These are phyloP conservation scores for Sarcophilus harrisii DNA, from an alignment of 2,797 vertebrate genomes.

Conservation along the genomic window DNA sequence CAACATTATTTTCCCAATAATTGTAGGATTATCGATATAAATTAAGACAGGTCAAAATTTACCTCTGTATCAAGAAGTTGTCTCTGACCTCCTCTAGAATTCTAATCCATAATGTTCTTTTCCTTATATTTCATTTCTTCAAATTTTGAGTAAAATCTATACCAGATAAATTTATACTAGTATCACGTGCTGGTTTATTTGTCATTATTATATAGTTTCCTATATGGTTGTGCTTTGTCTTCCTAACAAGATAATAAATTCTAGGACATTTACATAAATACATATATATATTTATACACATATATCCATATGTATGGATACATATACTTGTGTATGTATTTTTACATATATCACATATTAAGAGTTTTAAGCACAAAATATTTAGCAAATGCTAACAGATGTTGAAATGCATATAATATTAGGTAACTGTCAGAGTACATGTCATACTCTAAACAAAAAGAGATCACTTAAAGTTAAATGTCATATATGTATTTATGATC, in stretches of 20 bases:
- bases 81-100: slow-evolving; percentile 7
- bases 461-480: slow-evolving; percentile 30
- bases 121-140: neutral
- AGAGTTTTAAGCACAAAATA: neutral
- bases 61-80: slow-evolving; percentile 5
- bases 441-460: slow-evolving; percentile 16
- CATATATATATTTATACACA: neutral
- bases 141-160: neutral
- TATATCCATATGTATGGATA: neutral
- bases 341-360: neutral
- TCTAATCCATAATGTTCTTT: neutral
- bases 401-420: slow-evolving; percentile 27
- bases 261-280: neutral
- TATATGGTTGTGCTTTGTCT: neutral
- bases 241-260: slow-evolving; percentile 6
- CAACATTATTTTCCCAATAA: neutral
- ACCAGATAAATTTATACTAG: neutral
- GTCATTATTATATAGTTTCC: neutral
- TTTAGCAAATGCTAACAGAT: slow-evolving; percentile 6
- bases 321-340: neutral
- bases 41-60: slow-evolving; percentile 27
- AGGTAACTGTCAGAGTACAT: neutral
- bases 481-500: neutral
- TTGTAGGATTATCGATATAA: neutral
- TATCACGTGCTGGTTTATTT: neutral